Percentiles rank a stretch among this genome's conserved stretches.
phyloP scores from a whole-genome alignment of 2,888 invertebrate species.

The Corbicula japonica region DNA sequence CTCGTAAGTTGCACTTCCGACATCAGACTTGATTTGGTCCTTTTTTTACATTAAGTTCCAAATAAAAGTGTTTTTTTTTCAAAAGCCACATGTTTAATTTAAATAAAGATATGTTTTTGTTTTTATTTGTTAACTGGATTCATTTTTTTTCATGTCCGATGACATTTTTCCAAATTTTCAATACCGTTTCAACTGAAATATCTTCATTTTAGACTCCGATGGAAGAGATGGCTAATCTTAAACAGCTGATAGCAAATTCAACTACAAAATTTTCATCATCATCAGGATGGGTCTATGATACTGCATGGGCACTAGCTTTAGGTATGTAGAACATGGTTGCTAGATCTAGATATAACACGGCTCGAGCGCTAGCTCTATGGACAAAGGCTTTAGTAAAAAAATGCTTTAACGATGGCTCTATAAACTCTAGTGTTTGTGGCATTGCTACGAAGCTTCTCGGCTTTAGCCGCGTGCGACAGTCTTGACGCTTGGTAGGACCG shows the following conservation, averaged over 20 bases:
- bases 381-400: too few relatives aligned
- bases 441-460: too few relatives aligned
- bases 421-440: too few relatives aligned
- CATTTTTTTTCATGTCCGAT: neutral
- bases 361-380: too few relatives aligned
- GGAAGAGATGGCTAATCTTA: neutral
- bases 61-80: neutral
- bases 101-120: neutral
- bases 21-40: neutral
- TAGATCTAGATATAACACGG: too few relatives aligned
- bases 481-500: too few relatives aligned
- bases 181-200: too few relatives aligned
- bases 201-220: neutral
- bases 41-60: neutral
- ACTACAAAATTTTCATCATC: neutral
- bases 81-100: neutral
- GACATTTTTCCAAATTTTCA: too few relatives aligned
- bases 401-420: too few relatives aligned
- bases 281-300: constrained; percentile 11
- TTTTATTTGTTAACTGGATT: neutral
- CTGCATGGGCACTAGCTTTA: constrained; percentile 4
- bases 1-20: too few relatives aligned
- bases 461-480: too few relatives aligned
- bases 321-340: neutral
- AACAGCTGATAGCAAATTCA: neutral